Conservation (phyloP, 2,888 invertebrate species). For the Heliconius charithonia region DNA sequence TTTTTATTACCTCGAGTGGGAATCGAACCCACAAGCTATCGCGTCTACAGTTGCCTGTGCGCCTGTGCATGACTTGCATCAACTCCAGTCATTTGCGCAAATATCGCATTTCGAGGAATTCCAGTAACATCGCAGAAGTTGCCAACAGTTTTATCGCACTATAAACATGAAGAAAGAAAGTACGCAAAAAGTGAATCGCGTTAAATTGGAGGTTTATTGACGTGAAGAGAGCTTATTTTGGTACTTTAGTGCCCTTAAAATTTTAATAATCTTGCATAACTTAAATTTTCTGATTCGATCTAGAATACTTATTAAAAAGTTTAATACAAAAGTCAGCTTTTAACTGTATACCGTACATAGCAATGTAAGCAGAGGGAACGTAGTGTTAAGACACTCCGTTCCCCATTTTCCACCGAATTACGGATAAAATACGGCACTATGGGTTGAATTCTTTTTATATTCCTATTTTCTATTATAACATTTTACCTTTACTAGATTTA, state of each 20-base stretch:
- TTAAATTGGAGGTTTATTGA: constrained; percentile 73
- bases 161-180: constrained; percentile 70
- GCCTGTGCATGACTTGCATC: too few relatives aligned
- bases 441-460: neutral
- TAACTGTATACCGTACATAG: too few relatives aligned
- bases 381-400: too few relatives aligned
- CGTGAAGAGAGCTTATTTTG: constrained; percentile 67
- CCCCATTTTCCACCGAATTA: too few relatives aligned
- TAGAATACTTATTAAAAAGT: constrained; percentile 32
- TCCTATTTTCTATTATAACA: neutral
- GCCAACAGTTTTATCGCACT: constrained; percentile 61
- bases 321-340: too few relatives aligned
- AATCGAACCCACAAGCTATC: too few relatives aligned
- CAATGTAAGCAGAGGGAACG: too few relatives aligned
- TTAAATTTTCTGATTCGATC: constrained; percentile 51
- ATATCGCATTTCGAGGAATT: constrained; percentile 30
- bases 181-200: constrained; percentile 62
- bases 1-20: too few relatives aligned
- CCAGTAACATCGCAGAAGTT: constrained; percentile 56
- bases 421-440: too few relatives aligned
- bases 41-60: too few relatives aligned
- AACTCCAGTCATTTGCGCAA: constrained; percentile 22
- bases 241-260: constrained; percentile 72
- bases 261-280: constrained; percentile 66
- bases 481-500: neutral